A percentile compares a stretch with the other conserved stretches of the same genome.
Conservation (phyloP, 2,888 invertebrate species). For the Tupiocoris notatus region DNA sequence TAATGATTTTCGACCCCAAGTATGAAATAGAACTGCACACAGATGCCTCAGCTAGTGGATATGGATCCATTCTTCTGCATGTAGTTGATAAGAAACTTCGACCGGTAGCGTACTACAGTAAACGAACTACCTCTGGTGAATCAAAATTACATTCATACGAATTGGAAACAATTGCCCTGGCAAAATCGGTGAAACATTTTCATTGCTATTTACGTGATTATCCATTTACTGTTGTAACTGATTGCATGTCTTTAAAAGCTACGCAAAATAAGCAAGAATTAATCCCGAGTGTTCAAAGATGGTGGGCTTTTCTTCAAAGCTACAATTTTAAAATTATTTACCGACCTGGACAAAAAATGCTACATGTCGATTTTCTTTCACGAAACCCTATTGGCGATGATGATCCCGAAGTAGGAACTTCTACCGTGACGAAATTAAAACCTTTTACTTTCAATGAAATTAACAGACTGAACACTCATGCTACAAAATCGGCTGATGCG, state of each 20-base stretch:
- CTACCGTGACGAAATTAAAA: neutral
- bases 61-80: constrained; percentile 12
- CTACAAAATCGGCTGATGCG: neutral
- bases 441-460: too few relatives aligned
- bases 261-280: constrained; percentile 12
- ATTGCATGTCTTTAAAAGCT: constrained; percentile 20
- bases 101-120: constrained; percentile 21
- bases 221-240: constrained; percentile 7
- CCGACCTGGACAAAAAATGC: constrained; percentile 15
- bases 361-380: constrained; percentile 16
- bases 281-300: constrained; percentile 18
- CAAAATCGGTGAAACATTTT: constrained; percentile 13
- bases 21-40: constrained; percentile 20
- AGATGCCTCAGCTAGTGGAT: constrained; percentile 5
- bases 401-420: neutral
- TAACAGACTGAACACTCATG: too few relatives aligned
- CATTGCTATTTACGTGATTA: constrained; percentile 1
- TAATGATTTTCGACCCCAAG: constrained; percentile 25
- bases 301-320: constrained; percentile 1
- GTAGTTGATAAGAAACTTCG: constrained; percentile 7
- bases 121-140: constrained; percentile 7
- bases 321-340: too few relatives aligned
- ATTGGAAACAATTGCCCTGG: constrained; percentile 18
- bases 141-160: neutral
- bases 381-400: neutral